Conservation (phyloP, 2,113 vertebrate species). For the Perca fluviatilis region DNA sequence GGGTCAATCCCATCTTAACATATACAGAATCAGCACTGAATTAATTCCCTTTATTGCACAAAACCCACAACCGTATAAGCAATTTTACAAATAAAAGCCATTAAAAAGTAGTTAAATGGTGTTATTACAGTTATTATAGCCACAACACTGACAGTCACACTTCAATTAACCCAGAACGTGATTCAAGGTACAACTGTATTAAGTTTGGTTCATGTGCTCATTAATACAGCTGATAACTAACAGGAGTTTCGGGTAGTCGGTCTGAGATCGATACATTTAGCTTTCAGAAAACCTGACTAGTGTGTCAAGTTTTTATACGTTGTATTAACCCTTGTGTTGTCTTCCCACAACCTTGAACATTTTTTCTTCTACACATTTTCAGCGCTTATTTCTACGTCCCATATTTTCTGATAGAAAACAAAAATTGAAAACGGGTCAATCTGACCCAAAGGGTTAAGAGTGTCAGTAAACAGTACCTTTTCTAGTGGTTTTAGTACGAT, state of each 20-base stretch:
- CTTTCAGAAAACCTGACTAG: neutral
- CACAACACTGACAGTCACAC: neutral
- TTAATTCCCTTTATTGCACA: constrained; percentile 35
- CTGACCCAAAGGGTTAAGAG: too few relatives aligned
- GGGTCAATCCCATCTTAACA: neutral
- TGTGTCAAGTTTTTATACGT: too few relatives aligned
- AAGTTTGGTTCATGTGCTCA: neutral
- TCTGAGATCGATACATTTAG: neutral
- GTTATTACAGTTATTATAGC: too few relatives aligned
- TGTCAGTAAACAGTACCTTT: neutral
- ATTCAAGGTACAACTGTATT: neutral
- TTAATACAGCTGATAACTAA: neutral
- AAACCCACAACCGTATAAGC: neutral
- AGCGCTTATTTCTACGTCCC: too few relatives aligned
- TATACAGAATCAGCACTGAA: neutral
- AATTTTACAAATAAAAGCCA: neutral
- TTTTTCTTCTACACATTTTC: too few relatives aligned
- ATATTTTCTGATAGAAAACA: too few relatives aligned
- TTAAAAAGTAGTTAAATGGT: too few relatives aligned
- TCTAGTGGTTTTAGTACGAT: neutral
- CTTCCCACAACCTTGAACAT: too few relatives aligned
- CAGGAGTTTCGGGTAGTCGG: neutral
- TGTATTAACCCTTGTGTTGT: too few relatives aligned
- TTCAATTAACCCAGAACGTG: neutral
- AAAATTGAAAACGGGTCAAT: too few relatives aligned